Evolutionary conservation across 2,797 vertebrate genomes (phyloP).

Genomic region (Rhinoraja longicauda): DNA sequence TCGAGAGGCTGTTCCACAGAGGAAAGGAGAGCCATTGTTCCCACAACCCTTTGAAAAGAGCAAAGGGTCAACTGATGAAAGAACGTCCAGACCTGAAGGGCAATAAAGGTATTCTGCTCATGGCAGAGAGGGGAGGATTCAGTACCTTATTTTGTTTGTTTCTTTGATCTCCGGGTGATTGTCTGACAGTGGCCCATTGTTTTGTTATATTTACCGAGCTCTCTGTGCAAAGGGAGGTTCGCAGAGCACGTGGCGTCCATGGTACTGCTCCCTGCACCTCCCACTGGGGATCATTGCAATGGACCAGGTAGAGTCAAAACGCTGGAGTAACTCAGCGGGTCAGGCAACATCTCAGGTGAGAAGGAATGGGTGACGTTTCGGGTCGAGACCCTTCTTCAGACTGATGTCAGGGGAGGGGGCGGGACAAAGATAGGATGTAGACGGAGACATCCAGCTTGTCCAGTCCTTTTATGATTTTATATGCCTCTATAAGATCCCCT

Average conservation of each 20-base stretch:
- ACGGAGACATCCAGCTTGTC: too few relatives aligned
- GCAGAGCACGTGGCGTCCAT: not conserved
- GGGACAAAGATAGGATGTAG: too few relatives aligned
- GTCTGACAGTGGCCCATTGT: not conserved
- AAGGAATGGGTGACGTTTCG: too few relatives aligned
- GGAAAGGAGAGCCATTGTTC: not conserved
- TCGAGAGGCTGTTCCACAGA: not conserved
- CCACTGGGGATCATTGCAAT: too few relatives aligned
- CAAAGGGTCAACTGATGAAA: conserved; percentile 1
- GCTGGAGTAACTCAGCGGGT: too few relatives aligned
- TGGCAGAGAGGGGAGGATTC: not conserved
- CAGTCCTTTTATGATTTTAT: too few relatives aligned
- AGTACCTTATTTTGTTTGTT: not conserved
- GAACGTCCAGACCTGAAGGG: conserved; percentile 4
- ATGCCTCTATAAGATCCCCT: too few relatives aligned
- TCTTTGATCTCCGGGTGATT: not conserved
- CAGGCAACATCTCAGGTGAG: too few relatives aligned
- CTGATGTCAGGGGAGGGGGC: too few relatives aligned
- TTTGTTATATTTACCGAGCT: not conserved
- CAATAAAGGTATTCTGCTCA: not conserved
- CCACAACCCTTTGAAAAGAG: not conserved
- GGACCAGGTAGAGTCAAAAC: too few relatives aligned
- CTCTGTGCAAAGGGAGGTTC: not conserved
- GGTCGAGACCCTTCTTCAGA: too few relatives aligned
- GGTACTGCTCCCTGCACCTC: not conserved